phyloP scores from a whole-genome alignment of 2,797 vertebrate species.

The Pipistrellus nathusii region DNA sequence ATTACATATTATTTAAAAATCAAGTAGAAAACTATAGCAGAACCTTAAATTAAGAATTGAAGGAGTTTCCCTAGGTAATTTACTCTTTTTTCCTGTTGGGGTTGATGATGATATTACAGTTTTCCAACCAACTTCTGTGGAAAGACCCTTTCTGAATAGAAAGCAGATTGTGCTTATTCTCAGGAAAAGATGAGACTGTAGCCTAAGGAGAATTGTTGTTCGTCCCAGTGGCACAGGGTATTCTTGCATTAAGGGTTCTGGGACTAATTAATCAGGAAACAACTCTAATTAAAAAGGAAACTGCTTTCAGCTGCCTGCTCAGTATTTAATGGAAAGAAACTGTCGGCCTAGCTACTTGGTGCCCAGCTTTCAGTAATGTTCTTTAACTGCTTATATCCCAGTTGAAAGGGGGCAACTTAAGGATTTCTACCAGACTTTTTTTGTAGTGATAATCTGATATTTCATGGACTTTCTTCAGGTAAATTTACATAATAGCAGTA shows the following conservation, averaged over 20 bases:
- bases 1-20: slow-evolving; percentile 51
- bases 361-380: slow-evolving; percentile 60
- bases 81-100: neutral
- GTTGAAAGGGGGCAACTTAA: neutral
- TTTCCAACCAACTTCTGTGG: slow-evolving; percentile 50
- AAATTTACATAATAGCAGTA: slow-evolving; percentile 15
- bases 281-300: slow-evolving; percentile 86
- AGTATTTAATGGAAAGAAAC: slow-evolving; percentile 78
- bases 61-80: slow-evolving; percentile 16
- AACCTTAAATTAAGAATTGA: slow-evolving; percentile 26
- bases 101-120: slow-evolving; percentile 10
- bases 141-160: slow-evolving; percentile 57
- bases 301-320: slow-evolving; percentile 84
- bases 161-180: slow-evolving; percentile 70
- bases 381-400: slow-evolving; percentile 67
- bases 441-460: neutral
- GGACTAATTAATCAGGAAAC: slow-evolving; percentile 87
- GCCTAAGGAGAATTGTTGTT: slow-evolving; percentile 63
- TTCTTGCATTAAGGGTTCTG: slow-evolving; percentile 81
- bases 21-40: neutral
- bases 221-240: slow-evolving; percentile 67
- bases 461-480: neutral
- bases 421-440: neutral
- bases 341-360: slow-evolving; percentile 66
- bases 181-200: slow-evolving; percentile 52